These are phyloP conservation scores for Spodoptera litura DNA, from an alignment of 1,140 invertebrate genomes.

Conservation along the genomic window DNA sequence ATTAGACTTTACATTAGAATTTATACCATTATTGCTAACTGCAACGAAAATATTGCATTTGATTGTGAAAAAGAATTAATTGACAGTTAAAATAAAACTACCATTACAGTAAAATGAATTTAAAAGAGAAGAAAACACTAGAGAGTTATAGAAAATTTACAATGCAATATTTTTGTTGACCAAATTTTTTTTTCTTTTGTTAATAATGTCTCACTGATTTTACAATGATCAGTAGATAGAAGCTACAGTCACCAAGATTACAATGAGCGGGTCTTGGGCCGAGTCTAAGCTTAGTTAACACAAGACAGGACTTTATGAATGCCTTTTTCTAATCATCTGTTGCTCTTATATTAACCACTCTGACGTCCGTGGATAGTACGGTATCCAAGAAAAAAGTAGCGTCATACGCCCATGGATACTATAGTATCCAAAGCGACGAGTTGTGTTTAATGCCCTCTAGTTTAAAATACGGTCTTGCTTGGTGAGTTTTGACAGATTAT, in stretches of 20 bases:
- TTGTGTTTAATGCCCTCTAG: no score
- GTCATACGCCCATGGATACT: no score
- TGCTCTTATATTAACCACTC: slow-evolving; percentile 49
- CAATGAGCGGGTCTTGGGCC: slow-evolving; percentile 71
- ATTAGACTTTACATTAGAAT: slow-evolving; percentile 26
- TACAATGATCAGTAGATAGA: slow-evolving; percentile 71
- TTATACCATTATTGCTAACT: neutral
- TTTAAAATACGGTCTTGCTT: no score
- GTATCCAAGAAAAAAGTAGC: no score
- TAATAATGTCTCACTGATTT: slow-evolving; percentile 73
- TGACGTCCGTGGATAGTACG: no score
- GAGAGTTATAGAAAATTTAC: neutral
- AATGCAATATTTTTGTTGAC: slow-evolving; percentile 60
- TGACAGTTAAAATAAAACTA: neutral
- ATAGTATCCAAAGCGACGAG: no score
- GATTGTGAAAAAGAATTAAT: neutral
- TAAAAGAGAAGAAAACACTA: neutral
- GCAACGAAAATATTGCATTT: slow-evolving; percentile 33
- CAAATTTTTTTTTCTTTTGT: slow-evolving; percentile 22
- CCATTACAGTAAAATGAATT: neutral
- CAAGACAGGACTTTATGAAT: slow-evolving; percentile 63
- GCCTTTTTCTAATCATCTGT: slow-evolving; percentile 79
- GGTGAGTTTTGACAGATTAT: no score
- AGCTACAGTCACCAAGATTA: slow-evolving; percentile 75
- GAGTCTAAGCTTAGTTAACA: slow-evolving; percentile 62